Evolutionary conservation across 2,113 vertebrate species (phyloP).

Genomic region (Salvelinus sp.): DNA sequence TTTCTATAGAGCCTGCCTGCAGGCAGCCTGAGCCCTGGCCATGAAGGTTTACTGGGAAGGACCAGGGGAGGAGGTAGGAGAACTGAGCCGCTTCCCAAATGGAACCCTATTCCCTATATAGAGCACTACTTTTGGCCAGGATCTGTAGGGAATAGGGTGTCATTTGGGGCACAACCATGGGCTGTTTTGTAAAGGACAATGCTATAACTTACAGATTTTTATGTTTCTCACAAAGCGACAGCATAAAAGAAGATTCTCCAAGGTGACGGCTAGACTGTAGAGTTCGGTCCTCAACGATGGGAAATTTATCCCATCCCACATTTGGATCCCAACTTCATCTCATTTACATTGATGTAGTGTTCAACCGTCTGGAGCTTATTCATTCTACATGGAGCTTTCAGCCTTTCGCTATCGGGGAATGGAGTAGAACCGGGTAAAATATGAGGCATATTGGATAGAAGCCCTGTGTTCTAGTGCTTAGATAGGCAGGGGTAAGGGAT

Average conservation of each 20-base stretch:
- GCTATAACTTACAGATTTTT: neutral
- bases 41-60: constrained; percentile 34
- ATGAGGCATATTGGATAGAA: neutral
- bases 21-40: constrained; percentile 36
- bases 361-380: neutral
- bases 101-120: no score
- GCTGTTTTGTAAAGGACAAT: constrained; percentile 3
- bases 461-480: constrained; percentile 5
- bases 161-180: neutral
- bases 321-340: neutral
- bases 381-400: neutral
- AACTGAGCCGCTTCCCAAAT: no score
- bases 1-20: constrained; percentile 36
- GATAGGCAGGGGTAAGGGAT: neutral
- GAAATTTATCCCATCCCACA: neutral
- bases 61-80: neutral
- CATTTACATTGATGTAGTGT: neutral
- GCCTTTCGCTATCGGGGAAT: neutral
- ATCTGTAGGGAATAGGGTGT: no score
- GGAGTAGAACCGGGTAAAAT: neutral
- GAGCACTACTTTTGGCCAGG: neutral
- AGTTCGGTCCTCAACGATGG: neutral
- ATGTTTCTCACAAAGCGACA: neutral
- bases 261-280: neutral
- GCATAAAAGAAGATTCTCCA: neutral